Conservation (phyloP, 1,140 invertebrate genomes). For the Anoplolepis gracilipes region DNA sequence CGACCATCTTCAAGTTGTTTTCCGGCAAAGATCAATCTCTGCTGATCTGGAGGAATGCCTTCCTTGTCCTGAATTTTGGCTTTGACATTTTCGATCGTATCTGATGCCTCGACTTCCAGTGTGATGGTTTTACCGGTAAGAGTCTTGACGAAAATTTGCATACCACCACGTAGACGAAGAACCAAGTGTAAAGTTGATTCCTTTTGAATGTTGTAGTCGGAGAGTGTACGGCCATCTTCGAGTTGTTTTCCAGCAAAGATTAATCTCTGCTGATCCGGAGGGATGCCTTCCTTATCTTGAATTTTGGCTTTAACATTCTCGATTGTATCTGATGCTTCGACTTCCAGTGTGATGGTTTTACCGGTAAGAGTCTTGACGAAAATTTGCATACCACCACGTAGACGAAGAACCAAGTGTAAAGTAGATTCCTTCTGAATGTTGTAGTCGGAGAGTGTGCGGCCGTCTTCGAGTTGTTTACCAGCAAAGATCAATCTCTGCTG, state of each 20-base stretch:
- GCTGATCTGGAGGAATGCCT: too few species aligned
- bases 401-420: constrained; percentile 89
- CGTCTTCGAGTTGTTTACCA: constrained; percentile 91
- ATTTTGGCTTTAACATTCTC: constrained; percentile 93
- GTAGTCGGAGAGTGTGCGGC: constrained; percentile 88
- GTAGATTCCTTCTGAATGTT: constrained; percentile 93
- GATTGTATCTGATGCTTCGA: constrained; percentile 91
- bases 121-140: constrained; percentile 53
- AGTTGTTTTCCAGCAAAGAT: constrained; percentile 90
- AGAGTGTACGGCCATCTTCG: constrained; percentile 88
- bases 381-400: constrained; percentile 90
- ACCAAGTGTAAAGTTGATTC: constrained; percentile 92
- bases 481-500: constrained; percentile 90
- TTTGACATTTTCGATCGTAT: constrained; percentile 90
- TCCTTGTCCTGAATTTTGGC: constrained; percentile 89
- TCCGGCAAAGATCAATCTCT: too few species aligned
- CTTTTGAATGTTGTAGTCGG: constrained; percentile 91
- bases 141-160: constrained; percentile 50
- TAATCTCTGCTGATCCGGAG: constrained; percentile 89
- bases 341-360: constrained; percentile 92
- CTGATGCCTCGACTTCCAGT: constrained; percentile 81
- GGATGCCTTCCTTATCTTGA: constrained; percentile 90
- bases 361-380: constrained; percentile 91
- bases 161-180: constrained; percentile 88
- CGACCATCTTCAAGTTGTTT: constrained; percentile 86